Base-by-base conservation (phyloP, 1,140 invertebrate species). In the Lepidurus apus region DNA sequence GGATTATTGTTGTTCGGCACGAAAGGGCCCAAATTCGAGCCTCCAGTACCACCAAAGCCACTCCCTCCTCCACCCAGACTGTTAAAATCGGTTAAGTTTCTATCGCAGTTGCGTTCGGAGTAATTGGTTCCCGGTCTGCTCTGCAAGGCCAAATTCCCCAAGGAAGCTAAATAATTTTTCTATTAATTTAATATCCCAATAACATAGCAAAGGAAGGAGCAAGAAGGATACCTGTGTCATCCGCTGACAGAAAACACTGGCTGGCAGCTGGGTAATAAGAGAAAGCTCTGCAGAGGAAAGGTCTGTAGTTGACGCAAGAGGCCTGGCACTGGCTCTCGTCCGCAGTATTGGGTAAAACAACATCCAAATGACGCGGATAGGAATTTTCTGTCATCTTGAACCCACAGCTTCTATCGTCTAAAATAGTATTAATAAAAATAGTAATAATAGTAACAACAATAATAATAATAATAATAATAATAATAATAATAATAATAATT, bases 201-300 rank as follows among this genome's bases (percentile, higher is more conserved):
- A 42, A 77, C n/a, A 75, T 13, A 34, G 34, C 34, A 34, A 34
- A 34, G 34, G 34, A 34, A 34, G 34, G 34, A 3, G 74, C 10
- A 75, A 75, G 74, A 42, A 82, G 77, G 9, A 81, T 77, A 80
- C 79, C 65, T 78, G 74, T 74, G 43, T 85, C 83, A 80, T 85
- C 84, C 21, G 83, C 85, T 73, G 84, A 85, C 43, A 87, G 82
- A 80, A 87, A 87, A 79, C 87, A 87, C 81, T 87, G 86, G 42
- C 82, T 82, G 17, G 84, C 87, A 34, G 85, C 83, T 2, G 84
- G 83, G 78, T 87, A 87, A 81, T 84, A 87, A 10, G 86, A 85
- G 77, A 83, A 86, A 1, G 86, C 86, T 6, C 86, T 82, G 80
- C 87, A 87, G 74, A 84, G 82, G 82, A 87, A 87, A 34, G 84